Evolutionary conservation across 2,797 vertebrate species (phyloP), one percentile per base, ranked within the genome.

Genomic region (Spinus pinus): DNA sequence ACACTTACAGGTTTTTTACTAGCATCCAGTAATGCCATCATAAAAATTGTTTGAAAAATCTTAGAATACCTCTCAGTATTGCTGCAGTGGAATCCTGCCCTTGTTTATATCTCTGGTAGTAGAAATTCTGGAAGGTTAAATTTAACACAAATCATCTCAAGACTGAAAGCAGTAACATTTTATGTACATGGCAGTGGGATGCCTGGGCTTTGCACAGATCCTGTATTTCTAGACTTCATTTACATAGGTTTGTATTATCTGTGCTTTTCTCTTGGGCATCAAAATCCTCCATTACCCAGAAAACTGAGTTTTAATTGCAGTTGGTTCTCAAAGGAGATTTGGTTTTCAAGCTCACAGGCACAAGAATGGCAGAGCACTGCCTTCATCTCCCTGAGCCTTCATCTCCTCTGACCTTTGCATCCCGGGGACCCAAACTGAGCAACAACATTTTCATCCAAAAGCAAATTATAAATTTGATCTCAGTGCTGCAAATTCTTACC

Each of bases 291-390:
- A 51, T 77, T 89, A 87, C 31, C 9, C 71, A 77, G 74, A 73
- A 93, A 93, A 80, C 8, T 58, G 71, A 60, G 50, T 39, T 49
- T 71, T 94, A 94, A 92, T 93, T 94, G 91, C 78, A 82, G 8
- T 3, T 77, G 31, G 24, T 50, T 92, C 94, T 91, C 84, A 57
- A 77, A 92, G 84, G 72, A 89, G 56, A 77, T 77, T 82, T 85
- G 28, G 14, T 23, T 85, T 93, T 57, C 74, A 51, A 69, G 41
- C 28, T 86, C 46, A 65, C 21, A 83, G 18, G 49, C 54, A 61
- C 9, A 49, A 5, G 53, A 69, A 35, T 18, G 46, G 74, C 46
- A 71, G 31, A 44, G 22, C n/a, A 39, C 16, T 56, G 31, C n/a
- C n/a, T 78, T 77, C 30, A 16, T 37, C n/a, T 90, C 80, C 56